These are phyloP conservation scores for Caenorhabditis brenneri DNA, from an alignment of 1,140 invertebrate genomes.

Conservation along the genomic window DNA sequence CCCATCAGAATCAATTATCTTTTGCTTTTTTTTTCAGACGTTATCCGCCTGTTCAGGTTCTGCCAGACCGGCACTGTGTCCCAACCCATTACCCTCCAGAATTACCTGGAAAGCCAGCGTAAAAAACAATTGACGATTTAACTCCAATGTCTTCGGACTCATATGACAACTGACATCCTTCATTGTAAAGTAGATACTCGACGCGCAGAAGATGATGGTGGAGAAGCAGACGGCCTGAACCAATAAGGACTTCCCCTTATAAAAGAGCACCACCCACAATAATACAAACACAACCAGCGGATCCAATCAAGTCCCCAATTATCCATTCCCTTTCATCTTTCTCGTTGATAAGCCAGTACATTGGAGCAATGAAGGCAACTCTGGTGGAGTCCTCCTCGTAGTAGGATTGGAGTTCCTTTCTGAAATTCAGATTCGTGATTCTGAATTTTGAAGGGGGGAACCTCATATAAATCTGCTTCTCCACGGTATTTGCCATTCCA, in stretches of 20 bases:
- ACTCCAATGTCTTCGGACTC: background rate
- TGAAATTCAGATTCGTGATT: too few relatives aligned
- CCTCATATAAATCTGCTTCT: slow-evolving; percentile 31
- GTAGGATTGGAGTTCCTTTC: background rate
- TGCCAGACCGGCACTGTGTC: too few relatives aligned
- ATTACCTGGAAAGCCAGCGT: background rate
- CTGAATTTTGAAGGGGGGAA: too few relatives aligned
- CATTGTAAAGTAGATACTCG: background rate
- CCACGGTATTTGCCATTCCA: slow-evolving; percentile 3
- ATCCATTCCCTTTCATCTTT: background rate
- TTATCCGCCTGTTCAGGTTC: background rate
- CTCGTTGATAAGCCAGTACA: background rate
- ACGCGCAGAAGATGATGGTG: background rate
- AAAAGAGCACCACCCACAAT: background rate
- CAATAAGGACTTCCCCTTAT: background rate
- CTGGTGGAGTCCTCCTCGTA: background rate
- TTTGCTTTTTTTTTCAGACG: background rate
- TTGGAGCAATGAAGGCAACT: slow-evolving; percentile 2
- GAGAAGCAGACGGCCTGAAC: background rate
- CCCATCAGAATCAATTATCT: too few relatives aligned
- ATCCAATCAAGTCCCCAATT: background rate
- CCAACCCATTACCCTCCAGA: too few relatives aligned
- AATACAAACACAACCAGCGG: background rate
- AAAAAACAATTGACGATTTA: background rate
- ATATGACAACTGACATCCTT: background rate